Evolutionary conservation across 2,113 vertebrate species (phyloP).

Genomic region (Myotis lucifugus): DNA sequence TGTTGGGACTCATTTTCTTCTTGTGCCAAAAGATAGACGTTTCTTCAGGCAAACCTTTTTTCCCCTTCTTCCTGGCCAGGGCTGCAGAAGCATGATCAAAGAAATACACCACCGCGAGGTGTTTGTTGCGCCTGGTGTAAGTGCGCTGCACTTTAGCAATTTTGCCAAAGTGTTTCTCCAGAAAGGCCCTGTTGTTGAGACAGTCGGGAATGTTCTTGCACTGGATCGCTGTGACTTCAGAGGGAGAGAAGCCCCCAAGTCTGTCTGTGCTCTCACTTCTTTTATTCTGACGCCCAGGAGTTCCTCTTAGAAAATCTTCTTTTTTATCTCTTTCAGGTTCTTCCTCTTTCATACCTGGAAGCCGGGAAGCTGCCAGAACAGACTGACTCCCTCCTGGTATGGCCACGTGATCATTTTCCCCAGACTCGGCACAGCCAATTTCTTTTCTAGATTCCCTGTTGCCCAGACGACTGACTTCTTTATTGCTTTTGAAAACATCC

Average conservation of each 20-base stretch:
- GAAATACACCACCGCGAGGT: constrained; percentile 90
- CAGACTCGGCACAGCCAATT: constrained; percentile 48
- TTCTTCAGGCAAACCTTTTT: constrained; percentile 89
- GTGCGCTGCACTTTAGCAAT: constrained; percentile 89
- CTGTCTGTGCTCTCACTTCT: constrained; percentile 87
- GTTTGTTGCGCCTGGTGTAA: constrained; percentile 87
- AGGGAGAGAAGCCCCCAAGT: constrained; percentile 74
- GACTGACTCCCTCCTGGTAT: constrained; percentile 44
- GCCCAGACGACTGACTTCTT: constrained; percentile 71
- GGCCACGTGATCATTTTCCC: constrained; percentile 72
- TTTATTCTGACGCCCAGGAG: constrained; percentile 69
- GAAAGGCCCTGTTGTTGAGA: constrained; percentile 86
- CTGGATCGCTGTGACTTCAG: constrained; percentile 86
- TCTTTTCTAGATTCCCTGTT: constrained; percentile 82
- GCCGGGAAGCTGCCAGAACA: constrained; percentile 41
- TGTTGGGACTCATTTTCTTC: constrained; percentile 93
- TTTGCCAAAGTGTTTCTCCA: constrained; percentile 90
- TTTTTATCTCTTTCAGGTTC: constrained; percentile 77
- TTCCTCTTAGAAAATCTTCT: constrained; percentile 58
- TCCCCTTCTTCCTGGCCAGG: constrained; percentile 92
- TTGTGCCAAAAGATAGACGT: constrained; percentile 91
- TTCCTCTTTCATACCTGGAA: constrained; percentile 78
- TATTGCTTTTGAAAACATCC: constrained; percentile 87
- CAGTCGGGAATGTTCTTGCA: constrained; percentile 89
- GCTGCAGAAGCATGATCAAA: constrained; percentile 38